phyloP scores from a whole-genome alignment of 2,888 invertebrate genomes.

The Lepidonotus clava region DNA sequence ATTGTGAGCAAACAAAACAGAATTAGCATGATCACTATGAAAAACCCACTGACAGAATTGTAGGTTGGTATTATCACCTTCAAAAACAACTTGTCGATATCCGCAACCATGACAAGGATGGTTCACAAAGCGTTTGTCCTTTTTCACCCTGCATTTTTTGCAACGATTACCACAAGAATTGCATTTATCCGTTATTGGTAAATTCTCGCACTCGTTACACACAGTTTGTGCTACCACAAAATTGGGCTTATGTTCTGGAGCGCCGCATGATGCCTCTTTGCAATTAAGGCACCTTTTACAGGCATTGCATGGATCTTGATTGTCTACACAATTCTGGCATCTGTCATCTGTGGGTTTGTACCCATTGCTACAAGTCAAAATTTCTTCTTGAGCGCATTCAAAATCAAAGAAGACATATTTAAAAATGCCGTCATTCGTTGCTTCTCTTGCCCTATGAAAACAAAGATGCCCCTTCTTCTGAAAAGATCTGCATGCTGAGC shows the following conservation, averaged over 20 bases:
- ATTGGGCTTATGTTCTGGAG: not conserved
- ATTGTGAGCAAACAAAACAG: not conserved
- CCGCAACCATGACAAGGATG: not conserved
- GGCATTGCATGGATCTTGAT: not conserved
- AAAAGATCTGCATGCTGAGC: not conserved
- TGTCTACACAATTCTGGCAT: not conserved
- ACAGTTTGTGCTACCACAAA: not conserved
- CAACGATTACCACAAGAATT: not conserved
- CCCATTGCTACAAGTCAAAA: not conserved
- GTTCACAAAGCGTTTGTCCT: not conserved
- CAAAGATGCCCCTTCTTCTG: not conserved
- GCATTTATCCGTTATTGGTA: not conserved
- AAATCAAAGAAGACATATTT: not conserved
- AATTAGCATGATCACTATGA: not conserved
- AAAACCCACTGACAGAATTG: slow-evolving; percentile 7
- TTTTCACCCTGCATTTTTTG: not conserved
- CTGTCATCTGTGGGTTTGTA: not conserved
- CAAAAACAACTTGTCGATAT: not conserved
- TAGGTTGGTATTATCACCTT: not conserved
- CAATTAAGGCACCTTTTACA: not conserved
- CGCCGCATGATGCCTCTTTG: not conserved
- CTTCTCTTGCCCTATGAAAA: not conserved
- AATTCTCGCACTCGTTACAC: not conserved
- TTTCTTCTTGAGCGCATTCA: not conserved
- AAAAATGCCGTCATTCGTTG: not conserved